Conservation (phyloP, 2,113 vertebrate species). For the Pandion haliaetus region DNA sequence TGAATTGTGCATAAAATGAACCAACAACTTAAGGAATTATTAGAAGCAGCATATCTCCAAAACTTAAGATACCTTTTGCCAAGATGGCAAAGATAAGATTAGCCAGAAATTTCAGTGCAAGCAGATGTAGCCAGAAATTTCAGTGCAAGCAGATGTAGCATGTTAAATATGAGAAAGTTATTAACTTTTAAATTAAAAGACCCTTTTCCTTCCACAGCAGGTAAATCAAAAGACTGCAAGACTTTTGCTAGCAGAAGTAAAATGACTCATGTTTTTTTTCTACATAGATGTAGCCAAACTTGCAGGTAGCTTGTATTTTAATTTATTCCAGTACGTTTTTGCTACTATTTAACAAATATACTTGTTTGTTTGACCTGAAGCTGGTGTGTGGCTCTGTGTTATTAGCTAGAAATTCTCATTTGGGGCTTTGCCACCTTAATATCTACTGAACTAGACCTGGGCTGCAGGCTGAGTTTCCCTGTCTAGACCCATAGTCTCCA, state of each 20-base stretch:
- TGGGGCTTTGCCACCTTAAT: neutral
- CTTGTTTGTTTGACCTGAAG: neutral
- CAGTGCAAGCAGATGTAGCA: neutral
- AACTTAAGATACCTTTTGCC: neutral
- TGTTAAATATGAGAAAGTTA: neutral
- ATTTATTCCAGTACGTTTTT: neutral
- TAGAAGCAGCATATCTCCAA: neutral
- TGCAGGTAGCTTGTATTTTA: neutral
- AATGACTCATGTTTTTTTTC: neutral
- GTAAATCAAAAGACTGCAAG: neutral
- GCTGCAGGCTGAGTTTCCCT: neutral
- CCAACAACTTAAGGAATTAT: neutral
- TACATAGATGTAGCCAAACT: neutral
- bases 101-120: neutral
- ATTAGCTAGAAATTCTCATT: neutral
- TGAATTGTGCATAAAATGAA: neutral
- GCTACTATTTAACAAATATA: neutral
- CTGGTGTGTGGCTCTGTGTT: neutral
- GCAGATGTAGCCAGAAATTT: neutral
- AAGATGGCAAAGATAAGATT: neutral
- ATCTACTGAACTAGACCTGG: neutral
- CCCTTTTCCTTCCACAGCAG: neutral
- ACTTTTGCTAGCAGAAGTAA: neutral
- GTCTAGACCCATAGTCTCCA: neutral
- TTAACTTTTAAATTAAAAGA: neutral